Evolutionary conservation across 2,797 vertebrate genomes (phyloP).

Genomic region (Oceanodroma leucorhoa): DNA sequence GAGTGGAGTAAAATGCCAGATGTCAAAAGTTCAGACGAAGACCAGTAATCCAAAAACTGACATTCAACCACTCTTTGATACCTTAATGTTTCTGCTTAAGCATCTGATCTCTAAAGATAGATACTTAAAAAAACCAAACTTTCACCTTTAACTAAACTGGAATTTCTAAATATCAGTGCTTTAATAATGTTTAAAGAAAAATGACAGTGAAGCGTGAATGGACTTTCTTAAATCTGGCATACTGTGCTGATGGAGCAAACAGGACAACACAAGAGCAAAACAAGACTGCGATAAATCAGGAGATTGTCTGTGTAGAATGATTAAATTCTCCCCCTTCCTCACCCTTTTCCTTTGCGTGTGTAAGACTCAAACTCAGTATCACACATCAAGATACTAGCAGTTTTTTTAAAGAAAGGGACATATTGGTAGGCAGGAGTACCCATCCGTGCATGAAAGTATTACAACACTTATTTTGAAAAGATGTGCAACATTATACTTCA

Average conservation of each 20-base stretch:
- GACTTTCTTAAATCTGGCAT: neutral
- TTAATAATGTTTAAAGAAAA: constrained; percentile 11
- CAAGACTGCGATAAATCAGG: neutral
- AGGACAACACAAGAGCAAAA: neutral
- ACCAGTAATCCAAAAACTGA: neutral
- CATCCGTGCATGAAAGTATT: neutral
- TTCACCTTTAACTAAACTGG: neutral
- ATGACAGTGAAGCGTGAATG: neutral
- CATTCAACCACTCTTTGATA: neutral
- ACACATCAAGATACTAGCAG: neutral
- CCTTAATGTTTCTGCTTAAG: neutral
- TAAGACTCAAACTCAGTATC: neutral
- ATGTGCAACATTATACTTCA: neutral
- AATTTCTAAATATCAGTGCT: constrained; percentile 26
- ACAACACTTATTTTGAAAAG: neutral
- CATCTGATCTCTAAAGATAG: neutral
- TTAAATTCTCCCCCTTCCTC: neutral
- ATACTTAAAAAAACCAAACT: neutral
- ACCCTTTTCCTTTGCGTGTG: neutral
- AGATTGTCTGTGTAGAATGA: neutral
- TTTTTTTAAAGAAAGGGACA: neutral
- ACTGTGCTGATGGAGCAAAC: neutral
- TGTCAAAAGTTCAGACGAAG: neutral
- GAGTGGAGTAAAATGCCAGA: neutral
- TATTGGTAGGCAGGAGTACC: neutral